Base-by-base conservation (phyloP, 2,888 invertebrate genomes). In the Selenia dentaria region DNA sequence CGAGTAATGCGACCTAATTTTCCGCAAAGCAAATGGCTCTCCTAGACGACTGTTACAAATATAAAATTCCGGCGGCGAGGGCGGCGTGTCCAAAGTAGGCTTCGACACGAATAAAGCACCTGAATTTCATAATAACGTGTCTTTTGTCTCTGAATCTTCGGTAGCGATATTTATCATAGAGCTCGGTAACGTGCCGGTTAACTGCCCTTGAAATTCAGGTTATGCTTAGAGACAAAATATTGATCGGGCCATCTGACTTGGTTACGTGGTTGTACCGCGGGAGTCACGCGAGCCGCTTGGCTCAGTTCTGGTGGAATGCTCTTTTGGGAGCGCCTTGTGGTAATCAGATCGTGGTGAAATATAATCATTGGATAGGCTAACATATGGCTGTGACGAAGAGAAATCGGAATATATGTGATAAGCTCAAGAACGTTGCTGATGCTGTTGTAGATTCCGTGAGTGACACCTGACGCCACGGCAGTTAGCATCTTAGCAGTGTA, bases 251-350 rank as follows among this genome's bases (percentile, higher is more conserved):
- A 74, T 72, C 70, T 67, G 50, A 62, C 28, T 46, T 26, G 69
- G 67, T 71, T 60, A 65, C 64, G 72, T 69, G 66, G 67, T 60
- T 62, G 62, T 64, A 55, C 53, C 50, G 64, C 59, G 48, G 63
- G 63, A 64, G 82, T 72, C 86, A 85, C 86, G 86, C 84, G 72
- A 83, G 51, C 70, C 65, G 59, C 16, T 59, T 66, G 59, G 11
- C 60, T 69, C 70, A 69, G 72, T 73, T 57, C 66, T 63, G 59
- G 59, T 59, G 55, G 59, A 65, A 66, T 60, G 66, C 69, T 70
- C 69, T 71, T 61, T 54, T 64, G 69, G 76, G 74, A 71, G 76
- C 71, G 77, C 65, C 74, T 45, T 39, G 50, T 48, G 54, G 37
- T 44, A 41, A 52, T 48, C 32, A 42, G 43, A 51, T 50, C 25